phyloP scores from a whole-genome alignment of 1,140 invertebrate genomes.

The Heliconius eleuchia region DNA sequence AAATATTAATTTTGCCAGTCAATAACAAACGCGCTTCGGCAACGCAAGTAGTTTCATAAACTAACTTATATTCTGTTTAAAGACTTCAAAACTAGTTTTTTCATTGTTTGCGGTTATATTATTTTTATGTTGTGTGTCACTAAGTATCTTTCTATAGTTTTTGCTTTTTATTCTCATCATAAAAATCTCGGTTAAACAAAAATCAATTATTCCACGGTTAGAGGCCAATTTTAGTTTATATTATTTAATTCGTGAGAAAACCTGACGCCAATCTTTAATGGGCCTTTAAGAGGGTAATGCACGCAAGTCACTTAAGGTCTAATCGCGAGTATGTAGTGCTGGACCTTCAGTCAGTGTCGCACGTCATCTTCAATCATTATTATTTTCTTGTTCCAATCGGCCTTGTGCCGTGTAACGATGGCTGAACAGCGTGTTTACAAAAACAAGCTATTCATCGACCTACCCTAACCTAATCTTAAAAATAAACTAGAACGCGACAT shows the following conservation, averaged over 20 bases:
- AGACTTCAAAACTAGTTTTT: background rate
- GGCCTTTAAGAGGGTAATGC: conserved; percentile 24
- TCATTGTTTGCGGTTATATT: background rate
- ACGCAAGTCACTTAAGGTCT: conserved; percentile 9
- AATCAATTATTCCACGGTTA: background rate
- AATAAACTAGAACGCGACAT: background rate
- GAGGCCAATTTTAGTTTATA: conserved; percentile 13
- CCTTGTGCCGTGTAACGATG: conserved; percentile 40
- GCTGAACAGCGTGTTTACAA: conserved; percentile 16
- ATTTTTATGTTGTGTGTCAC: background rate
- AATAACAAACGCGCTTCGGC: background rate
- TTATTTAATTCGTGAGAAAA: conserved; percentile 1
- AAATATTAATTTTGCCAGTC: background rate
- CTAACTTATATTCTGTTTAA: background rate
- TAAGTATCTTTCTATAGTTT: background rate
- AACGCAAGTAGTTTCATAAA: background rate
- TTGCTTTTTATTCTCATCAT: background rate
- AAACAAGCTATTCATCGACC: conserved; percentile 23
- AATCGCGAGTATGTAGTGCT: background rate
- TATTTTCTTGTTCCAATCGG: conserved; percentile 28
- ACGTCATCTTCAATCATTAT: conserved; percentile 38
- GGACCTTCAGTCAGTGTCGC: conserved; percentile 17
- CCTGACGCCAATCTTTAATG: background rate
- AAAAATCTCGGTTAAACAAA: background rate
- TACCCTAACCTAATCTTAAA: conserved; percentile 24